Base-by-base conservation (phyloP, 2,888 invertebrate species). In the Metacarcinus magister region DNA sequence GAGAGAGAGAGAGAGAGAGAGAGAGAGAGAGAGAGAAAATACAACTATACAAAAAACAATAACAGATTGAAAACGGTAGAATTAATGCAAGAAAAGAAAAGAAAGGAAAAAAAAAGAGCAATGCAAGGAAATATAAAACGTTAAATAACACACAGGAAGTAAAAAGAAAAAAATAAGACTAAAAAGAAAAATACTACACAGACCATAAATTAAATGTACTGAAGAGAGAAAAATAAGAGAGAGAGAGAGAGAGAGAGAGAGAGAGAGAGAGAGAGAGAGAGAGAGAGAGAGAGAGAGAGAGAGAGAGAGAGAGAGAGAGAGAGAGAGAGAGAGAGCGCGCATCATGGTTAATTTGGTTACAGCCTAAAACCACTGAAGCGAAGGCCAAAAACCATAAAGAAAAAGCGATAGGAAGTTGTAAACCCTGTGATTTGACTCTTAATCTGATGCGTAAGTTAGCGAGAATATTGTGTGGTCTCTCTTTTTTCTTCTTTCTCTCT, bases 51-150 rank as follows among this genome's bases (percentile, higher is more conserved):
- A 92, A 87, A 67, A 94, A 43, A 94, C 7, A 67, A 67, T 13
- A 60, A 10, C 16, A 60, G 16, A 16, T 60, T 67, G 75, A 54
- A 94, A 39, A 94, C 19, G 67, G 87, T 44, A 23, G 39, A 75
- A 94, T 46, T 67, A 67, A 94, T 28, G 46, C 60, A 94, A 48
- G 39, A 67, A 94, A 67, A 87, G 28, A 23, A 10, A 67, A 44
- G n/a, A 39, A 54, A 19, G 8, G 32, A 32, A 44, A 23, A 13
- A 28, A 89, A 28, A 89, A 32, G 32, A 39, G 13, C 10, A 10
- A 39, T 28, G n/a, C 1, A 32, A 82, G 82, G 32, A 4, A 32
- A 28, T 7, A 82, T 32, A 32, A 82, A 5, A 32, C 5, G 32
- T 82, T 5, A 82, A 82, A 5, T 32, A 32, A 32, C 32, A 4